A percentile compares a stretch with the other conserved stretches of the same genome.
Evolutionary conservation across 2,888 invertebrate species (phyloP).

Genomic region (Coelinius sp.): DNA sequence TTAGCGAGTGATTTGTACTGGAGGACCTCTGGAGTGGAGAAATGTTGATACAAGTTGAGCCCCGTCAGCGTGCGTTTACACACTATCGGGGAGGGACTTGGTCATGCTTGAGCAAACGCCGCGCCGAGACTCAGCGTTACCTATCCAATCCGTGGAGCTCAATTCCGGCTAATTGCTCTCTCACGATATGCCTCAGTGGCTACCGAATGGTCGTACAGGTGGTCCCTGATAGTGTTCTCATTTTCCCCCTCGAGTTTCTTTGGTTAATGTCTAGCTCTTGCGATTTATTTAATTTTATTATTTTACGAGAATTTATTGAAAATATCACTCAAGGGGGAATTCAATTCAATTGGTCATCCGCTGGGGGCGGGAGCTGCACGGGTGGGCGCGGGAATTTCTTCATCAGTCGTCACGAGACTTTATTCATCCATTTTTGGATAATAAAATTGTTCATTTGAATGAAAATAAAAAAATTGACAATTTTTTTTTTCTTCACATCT

Average conservation of each 20-base stretch:
- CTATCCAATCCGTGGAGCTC: constrained; percentile 59
- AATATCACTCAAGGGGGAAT: not conserved
- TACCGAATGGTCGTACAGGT: constrained; percentile 54
- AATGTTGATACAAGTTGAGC: not conserved
- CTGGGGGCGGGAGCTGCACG: too few species aligned
- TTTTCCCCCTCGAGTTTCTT: constrained; percentile 5
- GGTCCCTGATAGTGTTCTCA: constrained; percentile 50
- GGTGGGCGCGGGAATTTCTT: too few species aligned
- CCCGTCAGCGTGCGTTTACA: constrained; percentile 6
- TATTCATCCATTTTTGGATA: too few species aligned
- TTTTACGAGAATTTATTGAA: not conserved
- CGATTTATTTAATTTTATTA: not conserved
- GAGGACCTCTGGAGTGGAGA: not conserved
- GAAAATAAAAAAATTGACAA: too few species aligned
- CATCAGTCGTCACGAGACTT: not conserved
- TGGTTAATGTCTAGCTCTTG: constrained; percentile 4
- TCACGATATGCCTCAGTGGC: constrained; percentile 55
- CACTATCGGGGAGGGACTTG: constrained; percentile 56
- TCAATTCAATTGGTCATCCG: not conserved
- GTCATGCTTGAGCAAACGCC: constrained; percentile 56
- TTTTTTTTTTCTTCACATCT: too few species aligned
- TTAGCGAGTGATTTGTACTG: constrained; percentile 59
- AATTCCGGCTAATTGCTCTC: constrained; percentile 59
- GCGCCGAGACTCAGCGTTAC: constrained; percentile 35
- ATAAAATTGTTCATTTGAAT: too few species aligned